Evolutionary conservation across 2,113 vertebrate species (phyloP), one percentile per base, ranked within the genome.

Genomic region (Puntigrus tetrazona): DNA sequence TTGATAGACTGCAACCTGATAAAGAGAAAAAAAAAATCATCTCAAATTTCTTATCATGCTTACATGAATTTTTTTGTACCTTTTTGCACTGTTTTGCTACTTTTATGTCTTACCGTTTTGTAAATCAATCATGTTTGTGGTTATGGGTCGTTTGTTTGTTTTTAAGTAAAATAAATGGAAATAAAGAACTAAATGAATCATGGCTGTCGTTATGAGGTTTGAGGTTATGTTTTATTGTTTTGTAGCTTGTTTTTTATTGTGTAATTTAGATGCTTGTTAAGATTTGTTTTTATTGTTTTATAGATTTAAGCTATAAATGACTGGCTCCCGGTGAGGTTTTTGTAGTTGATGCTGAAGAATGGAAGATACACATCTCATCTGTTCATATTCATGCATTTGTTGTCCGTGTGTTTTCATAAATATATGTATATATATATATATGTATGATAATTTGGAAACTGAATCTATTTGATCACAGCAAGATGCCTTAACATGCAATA

Each of bases 201-300:
- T 85, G n/a, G 81, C 47, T 18, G 52, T 61, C 70, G 45, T 73
- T 77, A 27, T 86, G 31, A 77, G 67, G 9, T 69, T 59, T 25
- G 34, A 76, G n/a, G 85, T 86, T 90, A 82, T 85, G 75, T 55
- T 88, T 85, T 90, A 76, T 22, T 57, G 11, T 55, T 87, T 81
- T 86, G 85, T 75, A 29, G 38, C 70, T 41, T n/a, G 9, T 78
- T 78, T 78, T 78, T 78, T 38, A 41, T 59, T 59, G 67, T 36
- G 22, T 41, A 50, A 82, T 89, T 86, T 86, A 85, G 76, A 86
- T 85, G 77, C 81, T 34, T 83, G 6, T 63, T 18, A n/a, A 34
- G 65, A 77, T 86, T 83, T 29, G 10, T 55, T 45, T 59, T 45
- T 82, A 79, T 82, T 85, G 69, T 52, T 82, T 87, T 87, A 82